Evolutionary conservation across 2,888 invertebrate genomes (phyloP).

Genomic region (Micoletzkya japonica): DNA sequence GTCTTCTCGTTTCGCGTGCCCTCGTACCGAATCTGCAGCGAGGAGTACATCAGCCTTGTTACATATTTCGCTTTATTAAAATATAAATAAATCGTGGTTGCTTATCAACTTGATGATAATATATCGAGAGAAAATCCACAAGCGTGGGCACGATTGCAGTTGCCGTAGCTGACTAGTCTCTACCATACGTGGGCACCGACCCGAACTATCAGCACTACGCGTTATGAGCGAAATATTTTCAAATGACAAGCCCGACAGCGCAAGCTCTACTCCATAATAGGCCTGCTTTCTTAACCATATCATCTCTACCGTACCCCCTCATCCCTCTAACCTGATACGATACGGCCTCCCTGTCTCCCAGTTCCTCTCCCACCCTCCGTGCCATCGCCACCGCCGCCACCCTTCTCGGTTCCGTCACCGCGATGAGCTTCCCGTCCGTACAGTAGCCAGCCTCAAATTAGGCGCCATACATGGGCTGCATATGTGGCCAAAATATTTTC

Average conservation of each 20-base stretch:
- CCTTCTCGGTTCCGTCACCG: slow-evolving; percentile 92
- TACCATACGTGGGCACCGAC: no score
- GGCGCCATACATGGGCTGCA: neutral
- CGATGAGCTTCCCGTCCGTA: slow-evolving; percentile 76
- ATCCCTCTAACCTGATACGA: slow-evolving; percentile 73
- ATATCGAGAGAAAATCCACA: neutral
- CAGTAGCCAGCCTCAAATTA: slow-evolving; percentile 35
- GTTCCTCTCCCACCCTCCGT: slow-evolving; percentile 83
- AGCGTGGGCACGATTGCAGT: no score
- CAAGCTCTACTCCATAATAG: no score
- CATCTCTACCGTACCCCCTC: neutral
- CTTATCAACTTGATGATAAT: neutral
- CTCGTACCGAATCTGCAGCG: slow-evolving; percentile 82
- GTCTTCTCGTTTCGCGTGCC: slow-evolving; percentile 84
- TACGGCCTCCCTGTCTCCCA: slow-evolving; percentile 78
- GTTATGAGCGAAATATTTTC: no score
- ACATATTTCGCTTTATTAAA: neutral
- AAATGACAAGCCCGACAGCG: no score
- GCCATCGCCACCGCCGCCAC: slow-evolving; percentile 98
- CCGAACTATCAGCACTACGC: no score
- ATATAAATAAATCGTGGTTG: neutral
- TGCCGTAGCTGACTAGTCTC: no score
- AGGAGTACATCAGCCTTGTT: neutral
- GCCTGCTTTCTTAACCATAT: no score
- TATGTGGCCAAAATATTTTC: neutral